These are phyloP conservation scores for Zapornia atra DNA, from an alignment of 2,113 vertebrate species.

Conservation along the genomic window DNA sequence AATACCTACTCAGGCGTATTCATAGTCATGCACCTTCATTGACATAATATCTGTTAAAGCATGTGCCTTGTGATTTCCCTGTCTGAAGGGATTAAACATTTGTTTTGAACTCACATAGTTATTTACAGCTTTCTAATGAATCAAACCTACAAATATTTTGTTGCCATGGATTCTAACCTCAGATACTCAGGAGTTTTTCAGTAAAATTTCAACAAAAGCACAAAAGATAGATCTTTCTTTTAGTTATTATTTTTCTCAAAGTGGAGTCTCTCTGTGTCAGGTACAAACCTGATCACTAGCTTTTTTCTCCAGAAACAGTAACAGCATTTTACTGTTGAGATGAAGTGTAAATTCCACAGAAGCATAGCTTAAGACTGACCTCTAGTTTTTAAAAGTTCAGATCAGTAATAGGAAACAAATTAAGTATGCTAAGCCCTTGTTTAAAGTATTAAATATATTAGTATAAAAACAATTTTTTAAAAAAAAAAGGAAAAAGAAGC, in stretches of 20 bases:
- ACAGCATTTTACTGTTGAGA: background rate
- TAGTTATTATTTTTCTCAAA: background rate
- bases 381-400: background rate
- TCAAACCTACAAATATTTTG: constrained; percentile 47
- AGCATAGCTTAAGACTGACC: background rate
- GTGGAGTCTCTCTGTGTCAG: background rate
- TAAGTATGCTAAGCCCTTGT: background rate
- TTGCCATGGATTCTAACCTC: constrained; percentile 29
- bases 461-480: background rate
- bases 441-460: background rate
- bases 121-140: background rate
- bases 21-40: background rate
- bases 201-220: background rate
- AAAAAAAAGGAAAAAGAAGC: background rate
- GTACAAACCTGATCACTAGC: background rate
- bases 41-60: background rate
- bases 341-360: background rate
- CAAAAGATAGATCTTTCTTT: background rate
- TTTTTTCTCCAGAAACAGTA: background rate
- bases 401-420: background rate
- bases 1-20: background rate
- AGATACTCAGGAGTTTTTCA: background rate
- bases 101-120: background rate
- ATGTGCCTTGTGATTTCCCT: background rate
- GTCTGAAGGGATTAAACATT: background rate